Evolutionary conservation across 2,797 vertebrate species (phyloP), one percentile per base, ranked within the genome.

Genomic region (Astyanax mexicanus): DNA sequence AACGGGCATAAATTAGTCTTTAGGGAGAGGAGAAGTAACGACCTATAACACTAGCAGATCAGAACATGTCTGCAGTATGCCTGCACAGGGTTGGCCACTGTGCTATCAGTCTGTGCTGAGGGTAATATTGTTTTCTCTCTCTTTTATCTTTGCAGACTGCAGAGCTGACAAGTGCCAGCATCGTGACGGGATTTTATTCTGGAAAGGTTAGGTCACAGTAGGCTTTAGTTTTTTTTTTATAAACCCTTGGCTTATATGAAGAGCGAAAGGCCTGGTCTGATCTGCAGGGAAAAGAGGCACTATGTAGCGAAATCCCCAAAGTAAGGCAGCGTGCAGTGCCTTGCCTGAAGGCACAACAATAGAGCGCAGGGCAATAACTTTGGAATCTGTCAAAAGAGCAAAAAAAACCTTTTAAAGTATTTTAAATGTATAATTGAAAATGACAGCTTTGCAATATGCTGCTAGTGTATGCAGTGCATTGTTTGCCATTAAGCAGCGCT

Each of bases 61-160:
- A 83, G 81, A 86, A 91, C 91, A 88, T 87, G 92, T 86, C 84
- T 35, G 45, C 12, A 86, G 81, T 79, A 82, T 87, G 89, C 82
- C 64, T 72, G 64, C 72, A 47, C 75, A 75, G 58, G 9, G 45
- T 15, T 11, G 82, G 87, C 66, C 75, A 86, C 71, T 75, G 78
- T 75, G 45, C 66, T 40, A 21, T 85, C 78, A 80, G 54, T 83
- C 82, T 75, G 15, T 52, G 49, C 32, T 57, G n/a, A 32, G 64
- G n/a, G 10, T 6, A 8, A 42, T 74, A 66, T 47, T 38, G 21
- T 25, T 52, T 69, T 8, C 37, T 32, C 13, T 32, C 45, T 75
- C 38, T 75, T 75, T 80, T 69, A 42, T 55, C 72, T 73, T 21
- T 38, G 9, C 45, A 61, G 66, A 25, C 29, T 57, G 61, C 15